phyloP scores from a whole-genome alignment of 2,888 invertebrate genomes.

The Aphidoletes aphidimyza region DNA sequence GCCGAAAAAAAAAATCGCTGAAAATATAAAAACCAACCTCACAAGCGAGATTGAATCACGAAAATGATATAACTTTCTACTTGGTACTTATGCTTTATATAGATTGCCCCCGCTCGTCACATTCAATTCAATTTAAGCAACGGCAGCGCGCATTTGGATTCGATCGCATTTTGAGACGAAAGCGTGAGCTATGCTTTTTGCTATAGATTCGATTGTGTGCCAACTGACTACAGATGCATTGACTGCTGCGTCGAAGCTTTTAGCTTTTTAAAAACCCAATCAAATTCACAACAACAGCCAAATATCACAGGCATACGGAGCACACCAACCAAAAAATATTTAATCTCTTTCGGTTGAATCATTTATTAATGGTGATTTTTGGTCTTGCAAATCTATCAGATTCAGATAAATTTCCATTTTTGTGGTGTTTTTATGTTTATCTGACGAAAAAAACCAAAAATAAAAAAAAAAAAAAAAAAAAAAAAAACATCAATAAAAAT shows the following conservation, averaged over 20 bases:
- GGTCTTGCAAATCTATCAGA: background rate
- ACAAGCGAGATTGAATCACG: constrained; percentile 52
- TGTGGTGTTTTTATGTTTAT: background rate
- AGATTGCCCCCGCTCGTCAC: constrained; percentile 43
- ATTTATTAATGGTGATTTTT: constrained; percentile 28
- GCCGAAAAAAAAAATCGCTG: background rate
- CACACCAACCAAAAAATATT: constrained; percentile 12
- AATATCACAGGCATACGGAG: background rate
- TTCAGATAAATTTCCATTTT: background rate
- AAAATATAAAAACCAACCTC: constrained; percentile 25
- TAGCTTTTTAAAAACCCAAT: no score
- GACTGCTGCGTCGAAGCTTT: background rate
- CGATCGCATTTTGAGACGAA: background rate
- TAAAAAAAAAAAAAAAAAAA: background rate
- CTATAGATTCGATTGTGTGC: background rate
- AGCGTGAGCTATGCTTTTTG: background rate
- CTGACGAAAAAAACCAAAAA: background rate
- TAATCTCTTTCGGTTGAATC: constrained; percentile 34
- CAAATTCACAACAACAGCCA: background rate
- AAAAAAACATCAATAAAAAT: background rate
- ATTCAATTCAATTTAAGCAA: background rate
- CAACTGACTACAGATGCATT: constrained; percentile 14
- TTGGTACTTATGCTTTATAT: constrained; percentile 51
- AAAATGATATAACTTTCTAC: constrained; percentile 54
- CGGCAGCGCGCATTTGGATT: background rate